Base-by-base conservation (phyloP, 2,113 vertebrate species). In the Rafetus swinhoei region DNA sequence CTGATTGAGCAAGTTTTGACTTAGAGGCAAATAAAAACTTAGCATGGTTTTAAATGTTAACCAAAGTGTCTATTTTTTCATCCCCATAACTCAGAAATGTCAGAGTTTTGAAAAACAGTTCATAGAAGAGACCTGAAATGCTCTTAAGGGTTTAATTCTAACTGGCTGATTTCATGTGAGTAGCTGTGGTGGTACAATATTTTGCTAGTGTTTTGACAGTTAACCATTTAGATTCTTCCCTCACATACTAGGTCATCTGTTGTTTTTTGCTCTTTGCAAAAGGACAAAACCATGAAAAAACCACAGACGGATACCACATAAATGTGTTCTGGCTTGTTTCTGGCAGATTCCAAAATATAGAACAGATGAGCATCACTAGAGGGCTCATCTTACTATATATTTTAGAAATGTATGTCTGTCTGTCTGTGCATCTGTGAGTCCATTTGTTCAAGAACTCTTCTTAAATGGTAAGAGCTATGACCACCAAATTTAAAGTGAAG, bases 31-130 rank as follows among this genome's bases (percentile, higher is more conserved):
- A 79, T 90, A 94, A 96, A 84, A 89, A 59, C 55, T 86, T 96
- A 94, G 91, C 22, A 79, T 94, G 87, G 56, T 86, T 86, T 95
- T 96, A 95, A 91, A 56, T 81, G 79, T 21, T 82, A 95, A 95
- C 92, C 92, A 88, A 85, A 87, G 5, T 52, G 86, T 81, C 92
- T 82, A 85, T 93, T 95, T 93, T 97, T 87, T 85, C 91, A 82
- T 86, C 86, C 65, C 93, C 65, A 15, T 89, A 93, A 94, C 87
- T 95, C 84, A 39, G 69, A 91, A 96, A 90, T 80, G 90, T 91
- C 93, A 92, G 81, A 84, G 82, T 90, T 93, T 93, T 96, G 72
- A 76, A 85, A 95, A 96, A 29, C 81, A 65, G 62, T n/a, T 84
- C 57, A 90, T 79, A 85, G 60, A 81, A 92, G 62, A 96, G 93